These are phyloP conservation scores for Corydoras sp. DNA, from an alignment of 2,113 vertebrate genomes.

Conservation along the genomic window DNA sequence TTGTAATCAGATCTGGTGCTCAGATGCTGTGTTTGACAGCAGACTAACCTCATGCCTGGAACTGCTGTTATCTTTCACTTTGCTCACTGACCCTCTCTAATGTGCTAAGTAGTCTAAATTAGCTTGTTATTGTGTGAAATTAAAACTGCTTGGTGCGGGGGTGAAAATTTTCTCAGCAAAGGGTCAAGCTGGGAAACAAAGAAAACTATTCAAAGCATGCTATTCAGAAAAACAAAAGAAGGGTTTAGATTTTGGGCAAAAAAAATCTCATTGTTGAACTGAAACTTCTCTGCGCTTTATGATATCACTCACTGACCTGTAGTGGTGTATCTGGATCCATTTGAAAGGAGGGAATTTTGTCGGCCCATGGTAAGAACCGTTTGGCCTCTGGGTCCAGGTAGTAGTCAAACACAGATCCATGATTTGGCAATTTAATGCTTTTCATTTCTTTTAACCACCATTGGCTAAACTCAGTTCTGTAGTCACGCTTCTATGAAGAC, in stretches of 20 bases:
- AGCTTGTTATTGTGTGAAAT: slow-evolving; percentile 43
- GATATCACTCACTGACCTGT: slow-evolving; percentile 48
- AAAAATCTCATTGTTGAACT: neutral
- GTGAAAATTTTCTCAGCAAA: slow-evolving; percentile 31
- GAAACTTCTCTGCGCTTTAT: neutral
- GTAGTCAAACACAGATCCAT: slow-evolving; percentile 80
- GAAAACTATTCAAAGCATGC: slow-evolving; percentile 17
- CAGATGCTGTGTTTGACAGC: slow-evolving; percentile 25
- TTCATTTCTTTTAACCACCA: slow-evolving; percentile 79
- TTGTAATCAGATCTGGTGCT: slow-evolving; percentile 32
- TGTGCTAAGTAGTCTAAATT: slow-evolving; percentile 46
- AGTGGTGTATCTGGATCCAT: slow-evolving; percentile 64
- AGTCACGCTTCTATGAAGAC: slow-evolving; percentile 64
- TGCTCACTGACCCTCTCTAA: slow-evolving; percentile 46
- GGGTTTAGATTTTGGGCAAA: neutral
- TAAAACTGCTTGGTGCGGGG: slow-evolving; percentile 34
- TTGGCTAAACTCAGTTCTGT: slow-evolving; percentile 74
- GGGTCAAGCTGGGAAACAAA: slow-evolving; percentile 22
- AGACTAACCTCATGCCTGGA: slow-evolving; percentile 27
- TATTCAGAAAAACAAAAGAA: slow-evolving; percentile 6
- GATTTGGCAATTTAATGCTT: slow-evolving; percentile 70
- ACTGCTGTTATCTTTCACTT: slow-evolving; percentile 30
- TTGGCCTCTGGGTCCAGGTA: slow-evolving; percentile 70
- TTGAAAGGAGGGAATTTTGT: slow-evolving; percentile 64
- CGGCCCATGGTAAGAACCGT: slow-evolving; percentile 69